Percentiles rank a stretch among this genome's conserved stretches.
phyloP scores from a whole-genome alignment of 30 jellyfish, hydroid and myxozoan species.

The Pelagia noctiluca region DNA sequence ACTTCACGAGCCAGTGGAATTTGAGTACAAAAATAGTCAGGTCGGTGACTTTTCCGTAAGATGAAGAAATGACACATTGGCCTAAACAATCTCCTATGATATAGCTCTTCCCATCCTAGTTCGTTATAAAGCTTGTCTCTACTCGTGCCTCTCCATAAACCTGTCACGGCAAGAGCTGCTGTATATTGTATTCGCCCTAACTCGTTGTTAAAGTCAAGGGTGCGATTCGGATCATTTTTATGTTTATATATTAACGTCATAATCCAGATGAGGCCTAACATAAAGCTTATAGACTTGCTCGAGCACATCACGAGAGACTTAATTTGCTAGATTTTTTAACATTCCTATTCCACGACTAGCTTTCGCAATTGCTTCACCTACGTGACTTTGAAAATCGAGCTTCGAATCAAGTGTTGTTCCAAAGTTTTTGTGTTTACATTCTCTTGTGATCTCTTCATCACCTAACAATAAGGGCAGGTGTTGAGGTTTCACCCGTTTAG shows the following conservation, averaged over 20 bases:
- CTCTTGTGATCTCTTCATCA: neutral
- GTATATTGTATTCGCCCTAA: neutral
- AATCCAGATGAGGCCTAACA: too few relatives aligned
- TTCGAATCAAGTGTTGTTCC: neutral
- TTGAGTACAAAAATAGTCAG: too few relatives aligned
- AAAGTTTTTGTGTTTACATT: neutral
- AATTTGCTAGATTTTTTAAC: too few relatives aligned
- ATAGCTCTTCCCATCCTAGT: slow-evolving; percentile 62
- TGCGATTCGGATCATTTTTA: too few relatives aligned
- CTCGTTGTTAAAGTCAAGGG: neutral
- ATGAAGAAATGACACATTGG: too few relatives aligned
- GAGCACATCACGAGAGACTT: too few relatives aligned
- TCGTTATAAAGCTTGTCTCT: slow-evolving; percentile 26
- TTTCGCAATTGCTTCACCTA: neutral
- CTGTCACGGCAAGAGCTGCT: slow-evolving; percentile 63
- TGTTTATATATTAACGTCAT: too few relatives aligned
- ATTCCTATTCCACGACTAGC: too few relatives aligned
- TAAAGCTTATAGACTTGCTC: too few relatives aligned
- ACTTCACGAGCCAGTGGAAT: too few relatives aligned
- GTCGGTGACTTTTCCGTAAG: too few relatives aligned
- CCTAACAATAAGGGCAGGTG: neutral
- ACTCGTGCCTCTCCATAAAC: slow-evolving; percentile 60
- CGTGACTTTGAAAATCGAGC: slow-evolving; percentile 4
- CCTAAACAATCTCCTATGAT: neutral
- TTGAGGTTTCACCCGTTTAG: neutral